A percentile compares a stretch with the other conserved stretches of the same genome.
Conservation (phyloP, 2,888 invertebrate genomes). For the Pollenia angustigena region DNA sequence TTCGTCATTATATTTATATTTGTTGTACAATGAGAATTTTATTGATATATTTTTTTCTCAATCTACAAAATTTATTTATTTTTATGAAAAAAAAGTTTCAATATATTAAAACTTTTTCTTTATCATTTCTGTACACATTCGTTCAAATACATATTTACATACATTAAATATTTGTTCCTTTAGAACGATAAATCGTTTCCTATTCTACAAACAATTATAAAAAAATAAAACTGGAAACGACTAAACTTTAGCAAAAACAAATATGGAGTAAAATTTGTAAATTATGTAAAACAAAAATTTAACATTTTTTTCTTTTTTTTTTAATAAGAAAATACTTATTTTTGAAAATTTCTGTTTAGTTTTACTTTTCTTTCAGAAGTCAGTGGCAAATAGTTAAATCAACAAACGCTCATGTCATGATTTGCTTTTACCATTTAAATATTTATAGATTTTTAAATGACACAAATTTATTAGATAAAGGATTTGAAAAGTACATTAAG, state of each 20-base stretch:
- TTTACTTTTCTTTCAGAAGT: not conserved
- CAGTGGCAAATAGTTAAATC: not conserved
- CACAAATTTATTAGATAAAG: not conserved
- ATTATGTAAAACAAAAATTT: conserved; percentile 48
- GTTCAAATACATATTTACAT: too few species aligned
- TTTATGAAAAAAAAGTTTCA: not conserved
- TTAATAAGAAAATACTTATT: not conserved
- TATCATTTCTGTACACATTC: not conserved
- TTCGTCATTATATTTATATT: conserved; percentile 56
- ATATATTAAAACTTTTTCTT: conserved; percentile 20
- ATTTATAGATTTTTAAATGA: not conserved
- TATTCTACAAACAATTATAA: conserved; percentile 54
- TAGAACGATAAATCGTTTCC: conserved; percentile 37
- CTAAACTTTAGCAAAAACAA: conserved; percentile 5
- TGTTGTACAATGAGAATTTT: conserved; percentile 14
- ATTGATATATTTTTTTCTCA: too few species aligned
- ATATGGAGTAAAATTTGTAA: conserved; percentile 58
- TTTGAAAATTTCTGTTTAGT: not conserved
- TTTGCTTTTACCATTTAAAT: not conserved
- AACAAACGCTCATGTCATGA: not conserved
- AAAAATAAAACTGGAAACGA: not conserved
- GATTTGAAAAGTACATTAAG: not conserved
- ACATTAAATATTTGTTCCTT: not conserved
- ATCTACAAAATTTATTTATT: not conserved
- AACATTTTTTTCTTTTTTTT: too few species aligned